Base-by-base conservation (phyloP, 1,140 invertebrate genomes). In the Apocrypta bakeri region DNA sequence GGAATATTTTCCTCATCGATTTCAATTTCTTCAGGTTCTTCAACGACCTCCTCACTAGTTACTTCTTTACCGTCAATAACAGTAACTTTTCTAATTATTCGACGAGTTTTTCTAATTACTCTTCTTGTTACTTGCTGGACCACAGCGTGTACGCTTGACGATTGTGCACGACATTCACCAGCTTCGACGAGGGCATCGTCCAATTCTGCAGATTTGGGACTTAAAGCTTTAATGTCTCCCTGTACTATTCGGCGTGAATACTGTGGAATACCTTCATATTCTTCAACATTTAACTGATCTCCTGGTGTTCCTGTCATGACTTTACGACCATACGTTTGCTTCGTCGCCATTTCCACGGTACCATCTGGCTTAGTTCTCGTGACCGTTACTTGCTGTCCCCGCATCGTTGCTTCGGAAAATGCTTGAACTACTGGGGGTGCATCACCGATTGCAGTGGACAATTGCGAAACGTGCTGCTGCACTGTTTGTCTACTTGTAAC, bases 11-110 rank as follows among this genome's bases (percentile, higher is more conserved):
- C 95, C 89, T 96, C 95, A 61, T 94, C 94, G 6, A 96, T 93
- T 91, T 97, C 96, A 37, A 97, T 91, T 90, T 96, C 95, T 87
- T 97, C 95, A 27, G 96, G 95, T 91, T 97, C 95, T 90, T 97
- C 95, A 81, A 97, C 92, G 4, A 97, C 92, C 91, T 97, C 96
- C 91, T 97, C 96, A 12, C 94, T 95, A 0, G 96, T 94, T 85
- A 95, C 94, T 90, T 97, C 96, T 91, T 96, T 96, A 0, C 96
- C 96, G 89, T 97, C 95, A 78, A 97, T 94, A 11, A 97, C 95
- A 0, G 95, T 94, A 6, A 96, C 93, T 86, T 94, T 94, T 74
- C 95, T 92, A 63, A 96, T 96, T 68, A 96, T 95, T 86, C 94
- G 95, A 71, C 94, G 94, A 71, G 94, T 96, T 88, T 94, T 96